Evolutionary conservation across 92 coral and sea anemone genomes (phyloP), one percentile per base, ranked within the genome.

Genomic region (Porites lobata): DNA sequence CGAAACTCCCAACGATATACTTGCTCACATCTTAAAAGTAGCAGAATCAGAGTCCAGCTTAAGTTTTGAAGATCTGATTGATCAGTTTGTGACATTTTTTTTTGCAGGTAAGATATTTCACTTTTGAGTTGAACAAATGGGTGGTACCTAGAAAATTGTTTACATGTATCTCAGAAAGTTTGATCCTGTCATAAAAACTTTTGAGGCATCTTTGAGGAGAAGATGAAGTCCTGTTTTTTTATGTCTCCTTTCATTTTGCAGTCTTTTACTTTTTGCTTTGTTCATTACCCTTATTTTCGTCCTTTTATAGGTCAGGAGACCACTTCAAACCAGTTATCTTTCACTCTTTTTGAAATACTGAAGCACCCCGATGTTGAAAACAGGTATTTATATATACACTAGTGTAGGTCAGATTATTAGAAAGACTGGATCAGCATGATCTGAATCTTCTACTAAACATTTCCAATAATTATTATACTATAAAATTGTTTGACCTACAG

Each of bases 261-360:
- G 13, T 8, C 13, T 1, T 38, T 0, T 29, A 29, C 32, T 29
- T 29, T 29, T 38, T 38, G 0, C 61, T 56, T 56, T 56, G 11
- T 10, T 56, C 5, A 3, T 56, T 54, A n/a, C 7, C 4, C 8
- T 1, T 79, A 14, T 53, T 43, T 72, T 15, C 19, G 8, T 89
- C 70, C 47, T 65, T 61, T 83, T 1, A 62, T 90, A 80, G 99
- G 99, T 14, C 99, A 96, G 61, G 99, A 96, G 79, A 96, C 99
- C 8, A 96, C 99, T 0, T 94, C 97, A 19, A 96, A 94, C 77
- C 95, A 94, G 81, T 81, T 96, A 77, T 89, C 98, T 22, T 96
- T 96, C 83, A 90, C 99, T 18, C 80, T 96, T 47, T 88, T 86
- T 75, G 98, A 96, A 88, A 95, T 96, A 20, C 79, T 91, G 6